Base-by-base conservation (phyloP, 2,888 invertebrate genomes). In the Apeira syringaria region DNA sequence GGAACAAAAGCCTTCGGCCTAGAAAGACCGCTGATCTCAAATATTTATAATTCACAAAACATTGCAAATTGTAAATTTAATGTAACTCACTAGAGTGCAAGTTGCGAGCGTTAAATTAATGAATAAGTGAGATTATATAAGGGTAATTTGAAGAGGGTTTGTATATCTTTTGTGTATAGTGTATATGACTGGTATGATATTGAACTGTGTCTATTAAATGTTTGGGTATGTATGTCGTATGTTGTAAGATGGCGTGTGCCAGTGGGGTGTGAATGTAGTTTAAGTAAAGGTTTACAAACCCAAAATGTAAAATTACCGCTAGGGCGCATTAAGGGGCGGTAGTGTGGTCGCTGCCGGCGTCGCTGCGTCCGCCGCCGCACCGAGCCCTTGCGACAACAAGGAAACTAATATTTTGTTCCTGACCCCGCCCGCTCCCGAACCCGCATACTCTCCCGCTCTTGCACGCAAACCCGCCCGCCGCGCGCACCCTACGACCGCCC, bases 331-430 rank as follows among this genome's bases (percentile, higher is more conserved):
- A 80, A 87, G 82, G 45, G 84, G 86, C 86, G 87, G 85, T 83
- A 65, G 82, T 72, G 84, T 80, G 81, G 65, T 71, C 77, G 73
- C 76, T 78, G 80, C 83, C 80, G 80, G 76, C 74, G 79, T 78
- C 83, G 83, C 84, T 80, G 85, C 86, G 81, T 80, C 78, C 80
- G 83, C 85, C 79, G 85, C 86, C 74, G 81, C 83, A 81, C 88
- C 85, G 86, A 78, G 84, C 89, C 90, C 90, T 90, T 90, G 89
- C 89, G 90, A 90, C 88, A 90, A 90, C 90, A 90, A 90, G 84
- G 88, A 90, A 90, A 90, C 90, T 90, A 90, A 90, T 90, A 89
- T 90, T 90, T 80, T 88, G 88, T 83, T 90, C 89, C 87, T 87
- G 79, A 83, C 81, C 79, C 84, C 82, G 70, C 67, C 80, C 80